These are phyloP conservation scores for Criorhina ranunculi DNA, from an alignment of 2,888 invertebrate genomes.

Conservation along the genomic window DNA sequence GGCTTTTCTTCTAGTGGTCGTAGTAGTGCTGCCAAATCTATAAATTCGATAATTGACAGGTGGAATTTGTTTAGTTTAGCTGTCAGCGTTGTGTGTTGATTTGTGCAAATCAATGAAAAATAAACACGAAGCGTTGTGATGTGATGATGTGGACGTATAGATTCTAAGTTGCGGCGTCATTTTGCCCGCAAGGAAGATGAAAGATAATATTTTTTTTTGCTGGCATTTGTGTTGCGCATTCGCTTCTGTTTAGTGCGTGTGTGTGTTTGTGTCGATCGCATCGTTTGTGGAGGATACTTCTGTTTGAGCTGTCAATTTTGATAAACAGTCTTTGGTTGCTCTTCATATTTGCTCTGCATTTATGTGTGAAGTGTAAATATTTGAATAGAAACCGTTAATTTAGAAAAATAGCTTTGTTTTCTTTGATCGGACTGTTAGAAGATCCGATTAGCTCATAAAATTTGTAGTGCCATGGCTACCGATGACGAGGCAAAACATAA, in stretches of 20 bases:
- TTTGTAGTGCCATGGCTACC: too few species aligned
- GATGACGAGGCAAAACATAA: too few species aligned
- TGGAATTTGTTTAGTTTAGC: conserved; percentile 64
- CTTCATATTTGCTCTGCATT: conserved; percentile 2
- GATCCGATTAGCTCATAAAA: too few species aligned
- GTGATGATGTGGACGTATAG: not conserved
- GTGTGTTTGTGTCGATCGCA: too few species aligned
- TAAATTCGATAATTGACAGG: conserved; percentile 64
- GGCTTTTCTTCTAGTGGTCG: conserved; percentile 15
- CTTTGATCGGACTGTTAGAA: not conserved
- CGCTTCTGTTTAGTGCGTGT: conserved; percentile 38
- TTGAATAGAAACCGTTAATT: conserved; percentile 17
- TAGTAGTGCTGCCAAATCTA: conserved; percentile 61
- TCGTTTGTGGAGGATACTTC: conserved; percentile 18
- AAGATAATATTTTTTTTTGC: conserved; percentile 49
- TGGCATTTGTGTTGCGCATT: conserved; percentile 19
- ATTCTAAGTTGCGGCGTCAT: not conserved
- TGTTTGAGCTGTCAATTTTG: conserved; percentile 44
- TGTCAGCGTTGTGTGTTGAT: conserved; percentile 47
- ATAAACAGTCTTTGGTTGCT: conserved; percentile 22
- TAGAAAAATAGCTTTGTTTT: not conserved
- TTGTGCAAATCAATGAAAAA: conserved; percentile 51
- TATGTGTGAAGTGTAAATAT: conserved; percentile 31
- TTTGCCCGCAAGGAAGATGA: conserved; percentile 16
- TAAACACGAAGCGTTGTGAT: conserved; percentile 25